Evolutionary conservation across 2,797 vertebrate species (phyloP).

Genomic region (Mormyrus proboscirostris): DNA sequence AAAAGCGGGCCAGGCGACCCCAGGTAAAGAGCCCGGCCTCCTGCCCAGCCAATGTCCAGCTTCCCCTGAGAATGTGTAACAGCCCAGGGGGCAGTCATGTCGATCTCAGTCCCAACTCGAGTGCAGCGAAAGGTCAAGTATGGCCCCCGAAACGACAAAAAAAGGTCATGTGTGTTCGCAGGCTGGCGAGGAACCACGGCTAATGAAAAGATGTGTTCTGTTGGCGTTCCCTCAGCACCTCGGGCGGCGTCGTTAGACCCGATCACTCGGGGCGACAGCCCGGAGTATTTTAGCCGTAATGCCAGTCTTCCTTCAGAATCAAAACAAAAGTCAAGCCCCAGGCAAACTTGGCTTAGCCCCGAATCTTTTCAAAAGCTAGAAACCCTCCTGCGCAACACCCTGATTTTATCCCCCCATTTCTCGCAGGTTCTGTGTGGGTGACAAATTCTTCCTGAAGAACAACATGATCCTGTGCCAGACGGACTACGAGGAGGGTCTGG

Average conservation of each 20-base stretch:
- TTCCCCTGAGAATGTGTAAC: not conserved
- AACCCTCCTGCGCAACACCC: not conserved
- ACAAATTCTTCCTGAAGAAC: slow-evolving; percentile 68
- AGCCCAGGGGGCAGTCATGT: not conserved
- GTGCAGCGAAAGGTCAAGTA: slow-evolving; percentile 13
- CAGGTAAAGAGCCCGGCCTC: not conserved
- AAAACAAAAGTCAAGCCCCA: not conserved
- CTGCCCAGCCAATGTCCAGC: not conserved
- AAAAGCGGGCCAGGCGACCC: not conserved
- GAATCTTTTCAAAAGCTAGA: not conserved
- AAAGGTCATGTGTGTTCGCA: slow-evolving; percentile 4
- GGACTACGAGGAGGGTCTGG: slow-evolving; percentile 67
- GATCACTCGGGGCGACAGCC: not conserved
- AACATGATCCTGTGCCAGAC: slow-evolving; percentile 69
- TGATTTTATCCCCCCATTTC: not conserved
- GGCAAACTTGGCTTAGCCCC: not conserved
- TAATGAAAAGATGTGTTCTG: not conserved
- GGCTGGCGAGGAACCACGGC: not conserved
- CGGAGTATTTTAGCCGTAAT: not conserved
- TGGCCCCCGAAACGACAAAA: not conserved
- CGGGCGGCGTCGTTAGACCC: not conserved
- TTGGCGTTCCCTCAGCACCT: not conserved
- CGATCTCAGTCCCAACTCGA: not conserved
- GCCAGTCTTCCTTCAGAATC: not conserved
- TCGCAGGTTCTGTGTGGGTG: slow-evolving; percentile 65